These are phyloP conservation scores for Cichlasoma orientale DNA, from an alignment of 2,797 vertebrate species.

Conservation along the genomic window DNA sequence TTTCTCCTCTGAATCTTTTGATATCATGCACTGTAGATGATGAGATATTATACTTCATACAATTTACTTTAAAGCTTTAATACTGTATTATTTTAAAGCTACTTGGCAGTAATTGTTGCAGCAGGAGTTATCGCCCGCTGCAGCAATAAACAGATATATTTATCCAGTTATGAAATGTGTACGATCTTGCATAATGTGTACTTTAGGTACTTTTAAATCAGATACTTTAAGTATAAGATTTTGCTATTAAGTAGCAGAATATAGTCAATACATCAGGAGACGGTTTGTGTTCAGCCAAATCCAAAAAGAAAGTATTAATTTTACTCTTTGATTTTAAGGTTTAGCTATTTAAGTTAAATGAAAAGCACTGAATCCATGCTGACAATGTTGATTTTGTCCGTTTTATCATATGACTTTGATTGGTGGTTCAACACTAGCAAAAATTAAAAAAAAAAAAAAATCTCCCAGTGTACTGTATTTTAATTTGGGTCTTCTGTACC, in stretches of 20 bases:
- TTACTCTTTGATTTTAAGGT: background rate
- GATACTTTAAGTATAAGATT: background rate
- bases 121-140: no score
- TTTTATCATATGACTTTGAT: background rate
- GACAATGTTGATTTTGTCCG: no score
- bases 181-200: background rate
- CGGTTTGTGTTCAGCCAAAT: background rate
- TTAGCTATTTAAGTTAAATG: background rate
- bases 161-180: background rate
- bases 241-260: background rate
- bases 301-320: background rate
- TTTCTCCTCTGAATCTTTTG: background rate
- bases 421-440: background rate
- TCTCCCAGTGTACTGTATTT: background rate
- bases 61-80: background rate
- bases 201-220: background rate
- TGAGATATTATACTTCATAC: background rate
- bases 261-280: background rate
- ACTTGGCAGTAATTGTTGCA: accelerated
- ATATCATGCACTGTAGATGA: background rate
- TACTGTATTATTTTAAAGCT: background rate
- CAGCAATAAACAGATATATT: no score
- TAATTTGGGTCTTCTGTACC: background rate
- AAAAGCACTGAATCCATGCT: no score
- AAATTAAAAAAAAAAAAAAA: background rate